Base-by-base conservation (phyloP, 2,888 invertebrate species). In the Neoascia interrupta region DNA sequence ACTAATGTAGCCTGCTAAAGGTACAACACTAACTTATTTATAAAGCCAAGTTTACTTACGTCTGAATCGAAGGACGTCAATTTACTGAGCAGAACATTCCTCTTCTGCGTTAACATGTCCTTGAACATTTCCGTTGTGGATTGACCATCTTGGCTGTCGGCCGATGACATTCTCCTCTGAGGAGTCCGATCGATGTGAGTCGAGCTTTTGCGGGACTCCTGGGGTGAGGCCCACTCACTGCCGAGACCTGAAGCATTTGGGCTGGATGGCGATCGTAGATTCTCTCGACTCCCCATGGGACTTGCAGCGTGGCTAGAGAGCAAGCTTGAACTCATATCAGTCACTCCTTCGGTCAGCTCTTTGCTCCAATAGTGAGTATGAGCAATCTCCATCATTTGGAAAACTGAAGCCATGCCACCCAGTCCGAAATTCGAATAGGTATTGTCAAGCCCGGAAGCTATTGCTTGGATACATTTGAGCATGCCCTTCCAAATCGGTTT, bases 321-420 rank as follows among this genome's bases (percentile, higher is more conserved):
- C 26, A 89, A 68, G 63, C 88, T 88, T n/a, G 88, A 85, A 21
- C 83, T 76, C 26, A 88, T 87, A 81, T 89, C 85, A 41, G 90
- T 90, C 18, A 90, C 91, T 21, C 90, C 91, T 81, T 92, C 92
- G 36, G 90, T 91, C 5, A 96, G 87, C 86, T 97, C 97, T 85
- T 96, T 95, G 83, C 95, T 95, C 97, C 97, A 98, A 87, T 95
- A 99, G 89, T 99, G 99, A 0, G 99, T 99, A 88, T 99, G 99
- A 1, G 97, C 96, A 86, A 99, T 97, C 91, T 99, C 99, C 84
- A 99, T 94, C 82, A 99, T 91, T 89, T 98, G 97, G 89, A 97
- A 98, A 15, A 97, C 96, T 0, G 98, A 97, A 2, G 98, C 97
- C 95, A 98, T 97, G 16, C 99, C 99, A 28, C 98, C 98, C 1